Evolutionary conservation across 2,113 vertebrate genomes (phyloP).

Genomic region (Emydocephalus ijimae): DNA sequence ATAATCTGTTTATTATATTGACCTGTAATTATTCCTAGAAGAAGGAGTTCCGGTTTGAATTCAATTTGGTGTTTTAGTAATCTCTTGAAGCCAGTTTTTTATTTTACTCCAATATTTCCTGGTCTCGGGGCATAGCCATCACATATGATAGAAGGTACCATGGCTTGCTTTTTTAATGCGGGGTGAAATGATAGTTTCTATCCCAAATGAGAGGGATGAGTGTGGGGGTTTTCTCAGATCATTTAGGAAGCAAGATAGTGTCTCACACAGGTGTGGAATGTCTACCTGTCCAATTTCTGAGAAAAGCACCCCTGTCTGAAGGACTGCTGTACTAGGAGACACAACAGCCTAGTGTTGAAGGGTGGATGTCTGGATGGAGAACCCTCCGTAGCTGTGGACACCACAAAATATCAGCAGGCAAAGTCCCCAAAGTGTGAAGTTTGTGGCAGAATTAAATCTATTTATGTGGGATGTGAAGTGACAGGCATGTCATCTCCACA

Average conservation of each 20-base stretch:
- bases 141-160: too few relatives aligned
- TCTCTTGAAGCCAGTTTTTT: too few relatives aligned
- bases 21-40: too few relatives aligned
- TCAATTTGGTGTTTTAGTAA: too few relatives aligned
- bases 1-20: too few relatives aligned
- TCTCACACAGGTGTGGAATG: not conserved
- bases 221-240: not conserved
- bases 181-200: accelerated
- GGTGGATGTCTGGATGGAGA: too few relatives aligned
- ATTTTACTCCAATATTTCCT: too few relatives aligned
- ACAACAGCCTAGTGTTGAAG: not conserved
- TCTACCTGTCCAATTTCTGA: not conserved
- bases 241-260: not conserved
- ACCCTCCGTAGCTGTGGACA: not conserved
- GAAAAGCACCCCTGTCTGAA: not conserved
- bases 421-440: not conserved
- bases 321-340: not conserved
- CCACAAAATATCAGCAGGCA: not conserved
- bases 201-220: not conserved
- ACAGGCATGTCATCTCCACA: not conserved
- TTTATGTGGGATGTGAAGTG: not conserved
- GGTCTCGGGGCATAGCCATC: too few relatives aligned
- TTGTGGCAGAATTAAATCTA: not conserved
- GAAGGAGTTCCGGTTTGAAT: too few relatives aligned
- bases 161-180: not conserved